Percentiles rank a stretch among this genome's conserved stretches.
Evolutionary conservation across 2,113 vertebrate genomes (phyloP).

Genomic region (Myanophis thanlyinensis): DNA sequence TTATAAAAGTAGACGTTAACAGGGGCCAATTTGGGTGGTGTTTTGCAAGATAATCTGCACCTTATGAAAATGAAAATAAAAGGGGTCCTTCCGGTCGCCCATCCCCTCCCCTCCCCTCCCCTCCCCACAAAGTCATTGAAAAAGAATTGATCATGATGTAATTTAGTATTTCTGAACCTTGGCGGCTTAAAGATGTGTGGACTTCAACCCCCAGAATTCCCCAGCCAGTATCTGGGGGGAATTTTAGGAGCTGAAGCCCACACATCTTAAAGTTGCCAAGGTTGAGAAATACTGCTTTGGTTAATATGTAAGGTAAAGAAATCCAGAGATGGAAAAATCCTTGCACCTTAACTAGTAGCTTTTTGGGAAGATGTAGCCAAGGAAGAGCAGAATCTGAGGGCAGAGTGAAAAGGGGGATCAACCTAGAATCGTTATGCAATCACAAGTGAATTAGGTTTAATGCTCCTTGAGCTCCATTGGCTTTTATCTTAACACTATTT

Average conservation of each 20-base stretch:
- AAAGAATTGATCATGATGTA: not conserved
- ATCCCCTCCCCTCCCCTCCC: not conserved
- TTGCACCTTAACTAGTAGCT: not conserved
- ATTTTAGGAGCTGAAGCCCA: not conserved
- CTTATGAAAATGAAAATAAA: not conserved
- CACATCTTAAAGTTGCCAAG: not conserved
- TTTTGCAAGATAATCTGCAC: not conserved
- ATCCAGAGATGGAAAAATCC: not conserved
- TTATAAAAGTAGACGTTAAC: not conserved
- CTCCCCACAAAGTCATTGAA: not conserved
- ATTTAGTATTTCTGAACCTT: not conserved
- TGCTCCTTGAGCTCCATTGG: not conserved
- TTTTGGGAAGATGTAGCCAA: not conserved
- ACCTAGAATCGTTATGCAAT: not conserved
- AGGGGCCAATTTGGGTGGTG: not conserved
- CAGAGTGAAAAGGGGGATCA: not conserved
- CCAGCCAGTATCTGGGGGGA: not conserved
- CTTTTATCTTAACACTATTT: not conserved
- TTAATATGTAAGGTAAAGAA: not conserved
- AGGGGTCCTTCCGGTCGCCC: not conserved
- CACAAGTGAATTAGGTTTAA: not conserved
- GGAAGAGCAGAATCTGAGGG: not conserved
- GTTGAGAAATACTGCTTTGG: not conserved
- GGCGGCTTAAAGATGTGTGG: not conserved
- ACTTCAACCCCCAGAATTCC: not conserved